Conservation (phyloP, 2,797 vertebrate species). For the Spinus pinus region DNA sequence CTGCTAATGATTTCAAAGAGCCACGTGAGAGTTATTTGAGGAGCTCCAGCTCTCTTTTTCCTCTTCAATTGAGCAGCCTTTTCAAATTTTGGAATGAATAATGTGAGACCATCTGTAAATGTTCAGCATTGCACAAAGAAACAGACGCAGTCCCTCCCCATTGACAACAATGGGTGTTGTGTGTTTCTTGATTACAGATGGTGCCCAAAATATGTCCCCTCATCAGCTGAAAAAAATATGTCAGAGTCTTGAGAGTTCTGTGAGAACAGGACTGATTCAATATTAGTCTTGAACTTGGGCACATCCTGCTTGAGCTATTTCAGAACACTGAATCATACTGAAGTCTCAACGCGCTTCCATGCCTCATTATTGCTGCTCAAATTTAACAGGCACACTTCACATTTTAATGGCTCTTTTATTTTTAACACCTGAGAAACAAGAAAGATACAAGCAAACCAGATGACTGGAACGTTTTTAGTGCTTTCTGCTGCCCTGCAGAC, state of each 20-base stretch:
- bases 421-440: background rate
- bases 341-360: background rate
- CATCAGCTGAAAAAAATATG: background rate
- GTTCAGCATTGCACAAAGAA: constrained; percentile 1
- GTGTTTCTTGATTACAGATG: background rate
- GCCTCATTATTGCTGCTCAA: background rate
- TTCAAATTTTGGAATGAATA: constrained; percentile 34
- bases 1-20: background rate
- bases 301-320: background rate
- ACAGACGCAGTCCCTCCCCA: background rate
- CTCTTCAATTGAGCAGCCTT: constrained; percentile 13
- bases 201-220: background rate
- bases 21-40: background rate
- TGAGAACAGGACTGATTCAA: background rate
- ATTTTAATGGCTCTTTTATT: background rate
- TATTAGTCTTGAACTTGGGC: background rate
- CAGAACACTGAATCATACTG: background rate
- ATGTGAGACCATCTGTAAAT: constrained; percentile 45
- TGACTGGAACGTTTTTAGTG: background rate
- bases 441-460: background rate
- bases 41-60: background rate
- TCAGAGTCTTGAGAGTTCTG: background rate
- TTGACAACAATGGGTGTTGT: background rate
- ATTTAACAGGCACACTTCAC: background rate
- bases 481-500: background rate